Conservation (phyloP, 2,888 invertebrate genomes). For the Synanthedon andrenaeformis region DNA sequence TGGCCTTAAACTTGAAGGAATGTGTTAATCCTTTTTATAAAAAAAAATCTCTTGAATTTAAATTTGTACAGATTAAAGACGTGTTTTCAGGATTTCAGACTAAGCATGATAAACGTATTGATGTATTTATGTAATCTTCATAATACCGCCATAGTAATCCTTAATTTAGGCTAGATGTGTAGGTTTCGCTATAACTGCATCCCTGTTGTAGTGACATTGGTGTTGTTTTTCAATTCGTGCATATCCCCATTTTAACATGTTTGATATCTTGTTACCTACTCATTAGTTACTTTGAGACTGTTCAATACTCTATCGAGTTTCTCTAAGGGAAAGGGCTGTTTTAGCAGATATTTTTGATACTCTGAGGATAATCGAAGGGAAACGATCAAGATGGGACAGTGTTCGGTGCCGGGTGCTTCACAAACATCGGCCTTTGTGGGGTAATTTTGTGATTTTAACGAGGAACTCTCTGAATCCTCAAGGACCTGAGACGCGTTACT, state of each 20-base stretch:
- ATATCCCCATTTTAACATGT: slow-evolving; percentile 58
- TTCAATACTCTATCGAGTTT: slow-evolving; percentile 65
- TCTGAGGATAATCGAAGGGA: slow-evolving; percentile 65
- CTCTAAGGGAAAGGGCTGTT: slow-evolving; percentile 68
- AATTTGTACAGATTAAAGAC: slow-evolving; percentile 34
- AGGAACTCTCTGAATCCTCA: slow-evolving; percentile 11
- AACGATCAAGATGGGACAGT: slow-evolving; percentile 37
- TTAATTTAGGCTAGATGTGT: slow-evolving; percentile 53
- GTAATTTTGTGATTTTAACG: slow-evolving; percentile 4
- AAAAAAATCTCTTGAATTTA: slow-evolving; percentile 33
- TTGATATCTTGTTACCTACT: slow-evolving; percentile 65
- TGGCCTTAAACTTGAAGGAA: slow-evolving; percentile 68
- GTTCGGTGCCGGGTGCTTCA: neutral
- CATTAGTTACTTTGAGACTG: slow-evolving; percentile 70
- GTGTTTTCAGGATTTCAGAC: slow-evolving; percentile 7
- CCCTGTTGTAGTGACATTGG: slow-evolving; percentile 40
- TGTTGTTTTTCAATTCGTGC: slow-evolving; percentile 63
- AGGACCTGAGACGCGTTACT: slow-evolving; percentile 20
- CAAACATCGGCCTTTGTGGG: slow-evolving; percentile 2
- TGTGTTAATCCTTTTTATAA: slow-evolving; percentile 56
- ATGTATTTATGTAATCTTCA: slow-evolving; percentile 34
- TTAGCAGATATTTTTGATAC: slow-evolving; percentile 71
- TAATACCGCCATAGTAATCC: slow-evolving; percentile 35
- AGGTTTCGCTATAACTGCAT: slow-evolving; percentile 55
- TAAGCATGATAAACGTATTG: slow-evolving; percentile 9